phyloP scores from a whole-genome alignment of 1,140 invertebrate genomes.

The Sycobia sp. region DNA sequence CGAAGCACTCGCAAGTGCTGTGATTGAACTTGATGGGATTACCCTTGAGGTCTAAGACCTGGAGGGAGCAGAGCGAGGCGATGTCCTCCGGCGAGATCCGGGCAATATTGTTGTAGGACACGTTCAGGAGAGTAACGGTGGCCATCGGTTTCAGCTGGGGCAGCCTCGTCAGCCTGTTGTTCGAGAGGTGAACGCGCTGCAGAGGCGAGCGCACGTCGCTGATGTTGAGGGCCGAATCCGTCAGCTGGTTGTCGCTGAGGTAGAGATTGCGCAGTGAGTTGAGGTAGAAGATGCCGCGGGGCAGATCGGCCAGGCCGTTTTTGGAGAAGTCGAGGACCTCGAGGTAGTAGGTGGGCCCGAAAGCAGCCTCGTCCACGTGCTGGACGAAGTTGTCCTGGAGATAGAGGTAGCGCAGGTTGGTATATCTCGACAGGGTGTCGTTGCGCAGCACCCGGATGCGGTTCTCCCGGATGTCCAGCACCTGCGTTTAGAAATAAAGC shows the following conservation, averaged over 20 bases:
- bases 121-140: slow-evolving; percentile 48
- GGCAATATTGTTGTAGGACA: slow-evolving; percentile 52
- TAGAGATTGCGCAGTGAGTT: slow-evolving; percentile 46
- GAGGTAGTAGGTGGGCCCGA: slow-evolving; percentile 47
- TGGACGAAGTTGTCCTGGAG: slow-evolving; percentile 56
- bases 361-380: slow-evolving; percentile 49
- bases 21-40: slow-evolving; percentile 45
- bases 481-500: slow-evolving; percentile 37
- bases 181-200: slow-evolving; percentile 38
- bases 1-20: slow-evolving; percentile 46
- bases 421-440: slow-evolving; percentile 47
- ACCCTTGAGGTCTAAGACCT: slow-evolving; percentile 43
- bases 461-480: slow-evolving; percentile 51
- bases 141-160: slow-evolving; percentile 41
- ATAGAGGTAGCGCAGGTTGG: slow-evolving; percentile 51
- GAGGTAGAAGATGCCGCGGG: slow-evolving; percentile 45
- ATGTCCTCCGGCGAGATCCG: slow-evolving; percentile 49
- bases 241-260: slow-evolving; percentile 42
- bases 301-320: slow-evolving; percentile 46
- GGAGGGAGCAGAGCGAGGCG: slow-evolving; percentile 47
- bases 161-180: slow-evolving; percentile 45
- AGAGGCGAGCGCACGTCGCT: slow-evolving; percentile 42
- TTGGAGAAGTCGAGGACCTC: slow-evolving; percentile 49
- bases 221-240: slow-evolving; percentile 40
- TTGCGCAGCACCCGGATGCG: slow-evolving; percentile 51